A percentile compares a stretch with the other conserved stretches of the same genome.
phyloP scores from a whole-genome alignment of 2,113 vertebrate species.

The Epinephelus fuscoguttatus region DNA sequence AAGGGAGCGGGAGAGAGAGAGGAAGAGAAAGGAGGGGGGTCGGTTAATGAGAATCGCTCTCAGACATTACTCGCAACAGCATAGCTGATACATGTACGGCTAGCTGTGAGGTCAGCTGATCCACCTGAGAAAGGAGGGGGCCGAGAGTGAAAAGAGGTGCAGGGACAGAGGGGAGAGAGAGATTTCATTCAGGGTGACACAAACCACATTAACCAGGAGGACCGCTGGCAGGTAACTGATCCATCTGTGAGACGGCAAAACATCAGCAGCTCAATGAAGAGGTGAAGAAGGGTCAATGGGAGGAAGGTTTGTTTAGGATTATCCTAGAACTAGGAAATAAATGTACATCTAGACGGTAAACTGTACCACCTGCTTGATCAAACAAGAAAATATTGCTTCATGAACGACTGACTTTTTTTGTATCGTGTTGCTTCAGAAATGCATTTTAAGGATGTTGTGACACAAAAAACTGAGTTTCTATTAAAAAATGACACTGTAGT shows the following conservation, averaged over 20 bases:
- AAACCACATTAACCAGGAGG: conserved; percentile 55
- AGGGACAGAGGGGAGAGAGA: conserved; percentile 51
- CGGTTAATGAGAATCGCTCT: conserved; percentile 60
- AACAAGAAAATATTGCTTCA: neutral
- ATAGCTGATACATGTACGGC: conserved; percentile 70
- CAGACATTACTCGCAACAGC: conserved; percentile 55
- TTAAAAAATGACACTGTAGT: conserved; percentile 9
- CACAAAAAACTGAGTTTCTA: neutral
- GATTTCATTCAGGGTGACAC: conserved; percentile 66
- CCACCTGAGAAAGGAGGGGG: conserved; percentile 80
- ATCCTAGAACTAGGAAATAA: neutral
- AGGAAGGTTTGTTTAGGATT: neutral
- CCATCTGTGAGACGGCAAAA: conserved; percentile 73
- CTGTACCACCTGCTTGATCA: neutral
- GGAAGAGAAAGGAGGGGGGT: neutral
- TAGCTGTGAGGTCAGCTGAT: conserved; percentile 81
- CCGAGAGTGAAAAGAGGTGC: conserved; percentile 46
- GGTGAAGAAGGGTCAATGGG: conserved; percentile 23
- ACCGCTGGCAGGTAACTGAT: conserved; percentile 58
- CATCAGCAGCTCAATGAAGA: conserved; percentile 51
- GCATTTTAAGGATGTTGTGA: neutral
- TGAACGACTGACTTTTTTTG: neutral
- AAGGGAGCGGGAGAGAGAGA: neutral
- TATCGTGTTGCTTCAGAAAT: neutral
- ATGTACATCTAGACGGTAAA: neutral